These are phyloP conservation scores for Gallinago paraguaiae DNA, from an alignment of 2,113 vertebrate genomes.

Conservation along the genomic window DNA sequence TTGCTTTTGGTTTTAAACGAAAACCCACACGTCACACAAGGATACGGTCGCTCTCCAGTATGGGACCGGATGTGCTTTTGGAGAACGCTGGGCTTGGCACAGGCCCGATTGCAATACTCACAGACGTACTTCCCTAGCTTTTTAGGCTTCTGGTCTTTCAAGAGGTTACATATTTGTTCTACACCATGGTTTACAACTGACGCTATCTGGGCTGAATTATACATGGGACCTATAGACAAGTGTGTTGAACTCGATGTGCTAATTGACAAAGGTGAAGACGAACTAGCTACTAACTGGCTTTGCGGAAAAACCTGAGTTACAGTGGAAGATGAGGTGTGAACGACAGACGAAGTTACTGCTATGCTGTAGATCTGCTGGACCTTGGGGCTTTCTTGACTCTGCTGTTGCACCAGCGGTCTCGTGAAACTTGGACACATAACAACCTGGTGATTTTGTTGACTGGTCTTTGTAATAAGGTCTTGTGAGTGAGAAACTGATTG, in stretches of 20 bases:
- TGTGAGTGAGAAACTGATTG: constrained; percentile 67
- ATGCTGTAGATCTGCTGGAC: constrained; percentile 83
- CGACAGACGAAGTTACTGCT: constrained; percentile 78
- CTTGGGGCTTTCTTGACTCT: constrained; percentile 77
- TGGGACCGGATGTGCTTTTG: constrained; percentile 98
- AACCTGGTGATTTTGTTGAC: constrained; percentile 69
- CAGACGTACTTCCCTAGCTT: constrained; percentile 97
- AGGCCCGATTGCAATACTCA: constrained; percentile 92
- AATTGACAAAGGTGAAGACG: constrained; percentile 82
- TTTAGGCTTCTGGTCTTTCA: constrained; percentile 97
- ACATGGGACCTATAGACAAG: constrained; percentile 84
- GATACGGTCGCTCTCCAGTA: constrained; percentile 96
- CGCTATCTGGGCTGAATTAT: constrained; percentile 85
- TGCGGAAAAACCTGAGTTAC: constrained; percentile 85
- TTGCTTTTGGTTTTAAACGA: constrained; percentile 99
- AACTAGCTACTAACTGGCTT: constrained; percentile 86
- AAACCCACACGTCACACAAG: constrained; percentile 97
- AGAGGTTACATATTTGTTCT: constrained; percentile 87
- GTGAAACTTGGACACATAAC: constrained; percentile 73
- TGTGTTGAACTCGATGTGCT: constrained; percentile 85
- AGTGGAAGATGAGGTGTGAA: constrained; percentile 79
- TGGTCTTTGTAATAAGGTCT: constrained; percentile 54
- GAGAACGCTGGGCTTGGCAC: constrained; percentile 96
- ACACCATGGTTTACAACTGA: constrained; percentile 84
- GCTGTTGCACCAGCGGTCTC: constrained; percentile 71